These are phyloP conservation scores for Chymomyza costata DNA, from an alignment of 1,140 invertebrate species.

Conservation along the genomic window DNA sequence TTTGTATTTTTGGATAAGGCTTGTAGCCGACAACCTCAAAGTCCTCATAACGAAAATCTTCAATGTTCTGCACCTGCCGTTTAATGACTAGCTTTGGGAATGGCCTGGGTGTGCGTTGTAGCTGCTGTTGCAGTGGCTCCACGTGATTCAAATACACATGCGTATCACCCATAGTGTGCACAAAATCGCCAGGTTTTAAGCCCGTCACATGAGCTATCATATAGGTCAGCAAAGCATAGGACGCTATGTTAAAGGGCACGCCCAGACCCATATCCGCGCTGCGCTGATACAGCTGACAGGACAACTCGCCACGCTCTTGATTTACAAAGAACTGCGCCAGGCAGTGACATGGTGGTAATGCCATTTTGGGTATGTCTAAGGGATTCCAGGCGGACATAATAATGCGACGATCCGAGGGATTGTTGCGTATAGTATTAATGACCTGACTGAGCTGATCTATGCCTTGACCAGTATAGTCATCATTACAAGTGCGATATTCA, in stretches of 20 bases:
- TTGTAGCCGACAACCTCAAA: constrained; percentile 93
- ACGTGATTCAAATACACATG: constrained; percentile 97
- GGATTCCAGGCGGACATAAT: constrained; percentile 98
- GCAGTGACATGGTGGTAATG: constrained; percentile 97
- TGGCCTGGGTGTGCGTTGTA: constrained; percentile 85
- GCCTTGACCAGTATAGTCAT: constrained; percentile 91
- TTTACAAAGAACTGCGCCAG: constrained; percentile 96
- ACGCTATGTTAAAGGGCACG: constrained; percentile 99
- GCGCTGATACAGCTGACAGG: constrained; percentile 96
- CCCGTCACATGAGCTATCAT: constrained; percentile 98
- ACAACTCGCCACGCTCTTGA: constrained; percentile 81
- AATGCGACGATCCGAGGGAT: constrained; percentile 92
- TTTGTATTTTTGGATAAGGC: constrained; percentile 92
- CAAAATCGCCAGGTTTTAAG: constrained; percentile 95
- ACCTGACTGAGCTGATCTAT: constrained; percentile 93
- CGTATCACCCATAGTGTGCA: constrained; percentile 97
- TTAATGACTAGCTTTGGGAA: constrained; percentile 90
- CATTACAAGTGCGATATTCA: constrained; percentile 88
- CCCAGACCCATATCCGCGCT: constrained; percentile 99
- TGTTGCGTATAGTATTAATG: constrained; percentile 87
- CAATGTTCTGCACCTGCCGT: constrained; percentile 84
- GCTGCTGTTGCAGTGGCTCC: constrained; percentile 88
- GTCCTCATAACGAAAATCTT: constrained; percentile 93
- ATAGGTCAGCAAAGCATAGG: constrained; percentile 94
- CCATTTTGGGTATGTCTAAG: constrained; percentile 92